phyloP scores from a whole-genome alignment of 2,797 vertebrate genomes.

The Lophura swinhoii region DNA sequence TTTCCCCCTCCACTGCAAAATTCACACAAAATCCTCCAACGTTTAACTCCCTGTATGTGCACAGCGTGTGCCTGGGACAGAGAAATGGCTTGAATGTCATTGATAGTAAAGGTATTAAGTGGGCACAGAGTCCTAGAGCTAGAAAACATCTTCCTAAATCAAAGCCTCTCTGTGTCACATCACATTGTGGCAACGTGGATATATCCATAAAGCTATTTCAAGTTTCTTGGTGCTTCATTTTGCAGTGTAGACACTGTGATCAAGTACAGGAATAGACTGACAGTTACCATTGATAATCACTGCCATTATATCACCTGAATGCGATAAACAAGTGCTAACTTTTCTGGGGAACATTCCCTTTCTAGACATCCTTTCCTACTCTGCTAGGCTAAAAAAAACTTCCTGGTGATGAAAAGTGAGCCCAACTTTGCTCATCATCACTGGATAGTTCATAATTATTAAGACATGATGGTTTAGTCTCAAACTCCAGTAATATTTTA shows the following conservation, averaged over 20 bases:
- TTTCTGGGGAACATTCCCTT: neutral
- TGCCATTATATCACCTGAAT: neutral
- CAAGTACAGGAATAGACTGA: neutral
- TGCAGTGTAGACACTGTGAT: accelerated
- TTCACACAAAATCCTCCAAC: neutral
- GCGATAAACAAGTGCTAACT: neutral
- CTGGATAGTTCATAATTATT: neutral
- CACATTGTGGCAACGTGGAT: neutral
- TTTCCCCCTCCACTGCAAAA: neutral
- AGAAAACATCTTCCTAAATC: neutral
- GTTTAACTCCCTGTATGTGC: neutral
- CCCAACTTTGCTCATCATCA: neutral
- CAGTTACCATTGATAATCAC: neutral
- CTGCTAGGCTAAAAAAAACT: neutral
- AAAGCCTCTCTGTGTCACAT: neutral
- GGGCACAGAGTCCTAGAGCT: neutral
- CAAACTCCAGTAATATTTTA: neutral
- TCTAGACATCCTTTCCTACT: neutral
- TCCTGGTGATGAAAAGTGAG: neutral
- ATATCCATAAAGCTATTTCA: neutral
- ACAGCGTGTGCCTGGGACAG: neutral
- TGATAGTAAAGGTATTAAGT: neutral
- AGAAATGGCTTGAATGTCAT: too few species aligned
- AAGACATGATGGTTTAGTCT: neutral
- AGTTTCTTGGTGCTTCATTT: neutral